A percentile compares a stretch with the other conserved stretches of the same genome.
Conservation (phyloP, 2,888 invertebrate genomes). For the Sesia apiformis region DNA sequence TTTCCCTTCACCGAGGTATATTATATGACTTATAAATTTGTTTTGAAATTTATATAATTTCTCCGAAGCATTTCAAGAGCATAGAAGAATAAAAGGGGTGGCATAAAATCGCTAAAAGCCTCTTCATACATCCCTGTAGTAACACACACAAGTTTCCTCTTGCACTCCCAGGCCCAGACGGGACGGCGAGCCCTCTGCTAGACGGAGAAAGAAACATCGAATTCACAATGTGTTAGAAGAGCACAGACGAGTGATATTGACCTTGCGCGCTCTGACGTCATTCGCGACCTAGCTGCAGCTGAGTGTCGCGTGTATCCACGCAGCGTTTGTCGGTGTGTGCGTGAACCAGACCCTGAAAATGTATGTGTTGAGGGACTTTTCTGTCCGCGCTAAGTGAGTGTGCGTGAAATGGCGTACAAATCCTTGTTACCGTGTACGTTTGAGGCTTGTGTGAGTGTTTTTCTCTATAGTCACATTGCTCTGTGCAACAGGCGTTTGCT, state of each 20-base stretch:
- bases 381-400: conserved; percentile 36
- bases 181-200: conserved; percentile 41
- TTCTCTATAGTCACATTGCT: neutral
- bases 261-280: conserved; percentile 75
- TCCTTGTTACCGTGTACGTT: neutral
- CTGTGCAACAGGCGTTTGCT: conserved; percentile 44
- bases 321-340: conserved; percentile 5
- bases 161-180: conserved; percentile 54
- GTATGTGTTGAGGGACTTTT: conserved; percentile 3
- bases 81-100: neutral
- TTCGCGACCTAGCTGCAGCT: conserved; percentile 75
- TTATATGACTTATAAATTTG: neutral
- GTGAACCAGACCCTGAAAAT: conserved; percentile 13
- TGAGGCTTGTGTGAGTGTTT: neutral
- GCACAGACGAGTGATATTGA: conserved; percentile 57
- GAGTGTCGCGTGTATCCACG: conserved; percentile 21
- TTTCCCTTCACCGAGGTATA: too few species aligned
- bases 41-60: neutral
- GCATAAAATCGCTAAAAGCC: neutral
- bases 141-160: neutral
- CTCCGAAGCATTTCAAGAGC: neutral
- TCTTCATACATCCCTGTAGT: neutral
- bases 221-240: conserved; percentile 19
- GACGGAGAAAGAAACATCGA: neutral
- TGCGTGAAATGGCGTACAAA: conserved; percentile 15